A percentile compares a stretch with the other conserved stretches of the same genome.
Evolutionary conservation across 64 coral and sea anemone genomes (phyloP).

Genomic region (Stylophora pistillata): DNA sequence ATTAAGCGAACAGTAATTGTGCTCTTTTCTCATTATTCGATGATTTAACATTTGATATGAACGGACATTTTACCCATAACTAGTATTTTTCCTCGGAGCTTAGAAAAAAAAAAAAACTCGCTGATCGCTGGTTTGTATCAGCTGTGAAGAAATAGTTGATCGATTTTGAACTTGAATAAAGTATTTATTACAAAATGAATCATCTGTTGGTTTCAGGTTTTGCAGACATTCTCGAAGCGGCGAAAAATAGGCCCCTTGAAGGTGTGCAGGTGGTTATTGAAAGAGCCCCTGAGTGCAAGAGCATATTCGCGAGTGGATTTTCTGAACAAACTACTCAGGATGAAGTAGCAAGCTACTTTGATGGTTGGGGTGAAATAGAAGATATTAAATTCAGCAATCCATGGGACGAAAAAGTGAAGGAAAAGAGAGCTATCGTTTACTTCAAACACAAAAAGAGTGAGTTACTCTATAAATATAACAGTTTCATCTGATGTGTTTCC

Average conservation of each 20-base stretch:
- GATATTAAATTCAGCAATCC: background rate
- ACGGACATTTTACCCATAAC: too few relatives aligned
- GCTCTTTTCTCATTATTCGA: too few relatives aligned
- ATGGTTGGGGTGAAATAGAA: conserved; percentile 11
- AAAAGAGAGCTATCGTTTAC: conserved; percentile 46
- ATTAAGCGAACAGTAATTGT: too few relatives aligned
- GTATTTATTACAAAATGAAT: too few relatives aligned
- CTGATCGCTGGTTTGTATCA: too few relatives aligned
- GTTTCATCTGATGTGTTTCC: too few relatives aligned
- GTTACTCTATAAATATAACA: background rate
- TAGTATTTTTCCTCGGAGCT: too few relatives aligned
- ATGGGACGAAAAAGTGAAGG: conserved; percentile 9
- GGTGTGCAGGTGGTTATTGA: background rate
- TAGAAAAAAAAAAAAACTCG: too few relatives aligned
- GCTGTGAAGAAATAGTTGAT: too few relatives aligned
- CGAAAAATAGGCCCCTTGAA: background rate
- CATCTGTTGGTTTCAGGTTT: conserved; percentile 4
- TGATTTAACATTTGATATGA: too few relatives aligned
- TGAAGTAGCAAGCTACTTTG: conserved; percentile 10
- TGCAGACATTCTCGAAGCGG: background rate
- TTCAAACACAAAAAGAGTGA: conserved; percentile 19
- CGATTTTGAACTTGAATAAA: too few relatives aligned
- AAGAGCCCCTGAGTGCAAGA: conserved; percentile 38
- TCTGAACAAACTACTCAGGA: background rate
- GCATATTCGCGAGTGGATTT: conserved; percentile 42